Evolutionary conservation across 2,888 invertebrate genomes (phyloP).

Genomic region (Ryuthela nishihirai): DNA sequence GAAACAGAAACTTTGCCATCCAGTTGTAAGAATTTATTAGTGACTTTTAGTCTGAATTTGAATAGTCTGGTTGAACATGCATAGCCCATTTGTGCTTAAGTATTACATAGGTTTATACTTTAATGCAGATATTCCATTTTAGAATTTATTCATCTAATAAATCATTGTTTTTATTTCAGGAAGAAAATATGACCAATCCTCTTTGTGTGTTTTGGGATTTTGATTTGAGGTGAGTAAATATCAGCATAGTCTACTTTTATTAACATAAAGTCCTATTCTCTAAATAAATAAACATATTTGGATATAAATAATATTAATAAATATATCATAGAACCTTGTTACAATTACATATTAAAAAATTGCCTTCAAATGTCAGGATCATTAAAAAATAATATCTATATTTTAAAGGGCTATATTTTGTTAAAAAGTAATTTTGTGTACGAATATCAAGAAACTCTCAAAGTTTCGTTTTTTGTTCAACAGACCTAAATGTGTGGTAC

Average conservation of each 20-base stretch:
- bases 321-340: background rate
- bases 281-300: background rate
- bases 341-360: background rate
- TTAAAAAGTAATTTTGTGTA: background rate
- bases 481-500: no score
- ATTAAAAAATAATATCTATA: background rate
- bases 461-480: no score
- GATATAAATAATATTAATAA: background rate
- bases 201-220: slow-evolving; percentile 55
- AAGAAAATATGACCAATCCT: slow-evolving; percentile 83
- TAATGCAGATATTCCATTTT: background rate
- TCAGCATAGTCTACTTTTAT: slow-evolving; percentile 11
- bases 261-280: background rate
- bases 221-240: slow-evolving; percentile 25
- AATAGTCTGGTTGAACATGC: no score
- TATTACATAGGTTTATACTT: background rate
- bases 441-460: no score
- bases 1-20: no score
- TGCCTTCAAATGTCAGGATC: background rate
- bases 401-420: background rate
- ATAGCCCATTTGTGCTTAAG: no score
- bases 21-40: no score
- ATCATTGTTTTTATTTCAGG: slow-evolving; percentile 22
- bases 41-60: no score
- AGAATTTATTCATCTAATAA: background rate